A percentile compares a stretch with the other conserved stretches of the same genome.
phyloP scores from a whole-genome alignment of 2,797 vertebrate genomes.

The Xerus rutilus region DNA sequence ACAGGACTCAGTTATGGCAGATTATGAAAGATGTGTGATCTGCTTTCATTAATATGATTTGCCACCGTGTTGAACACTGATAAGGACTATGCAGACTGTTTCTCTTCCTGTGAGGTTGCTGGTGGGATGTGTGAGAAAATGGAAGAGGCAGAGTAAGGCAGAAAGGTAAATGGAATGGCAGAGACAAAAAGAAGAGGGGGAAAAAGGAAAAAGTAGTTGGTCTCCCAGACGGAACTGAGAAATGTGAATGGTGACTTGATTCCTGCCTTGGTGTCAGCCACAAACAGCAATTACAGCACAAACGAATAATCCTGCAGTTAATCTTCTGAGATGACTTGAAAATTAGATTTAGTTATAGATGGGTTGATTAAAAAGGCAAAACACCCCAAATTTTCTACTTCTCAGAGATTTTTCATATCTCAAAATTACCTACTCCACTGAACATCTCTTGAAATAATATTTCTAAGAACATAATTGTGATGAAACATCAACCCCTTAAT shows the following conservation, averaged over 20 bases:
- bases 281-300: not conserved
- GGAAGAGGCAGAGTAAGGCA: not conserved
- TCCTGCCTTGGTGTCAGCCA: slow-evolving; percentile 40
- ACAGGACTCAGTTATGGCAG: slow-evolving; percentile 48
- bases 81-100: not conserved
- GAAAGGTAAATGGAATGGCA: slow-evolving; percentile 43
- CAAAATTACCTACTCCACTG: not conserved
- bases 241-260: slow-evolving; percentile 54
- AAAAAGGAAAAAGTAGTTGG: slow-evolving; percentile 51
- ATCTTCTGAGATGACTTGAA: not conserved
- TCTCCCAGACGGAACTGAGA: not conserved
- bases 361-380: not conserved
- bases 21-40: slow-evolving; percentile 53
- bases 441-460: not conserved
- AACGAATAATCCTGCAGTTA: not conserved
- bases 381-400: not conserved
- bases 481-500: not conserved
- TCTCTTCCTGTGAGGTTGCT: slow-evolving; percentile 27
- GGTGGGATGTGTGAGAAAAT: slow-evolving; percentile 44
- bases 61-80: not conserved
- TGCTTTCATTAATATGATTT: slow-evolving; percentile 27
- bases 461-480: slow-evolving; percentile 42
- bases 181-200: slow-evolving; percentile 25
- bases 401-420: not conserved
- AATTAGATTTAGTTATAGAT: not conserved